Conservation (phyloP, 2,797 vertebrate species). For the Rhynchonycteris naso region DNA sequence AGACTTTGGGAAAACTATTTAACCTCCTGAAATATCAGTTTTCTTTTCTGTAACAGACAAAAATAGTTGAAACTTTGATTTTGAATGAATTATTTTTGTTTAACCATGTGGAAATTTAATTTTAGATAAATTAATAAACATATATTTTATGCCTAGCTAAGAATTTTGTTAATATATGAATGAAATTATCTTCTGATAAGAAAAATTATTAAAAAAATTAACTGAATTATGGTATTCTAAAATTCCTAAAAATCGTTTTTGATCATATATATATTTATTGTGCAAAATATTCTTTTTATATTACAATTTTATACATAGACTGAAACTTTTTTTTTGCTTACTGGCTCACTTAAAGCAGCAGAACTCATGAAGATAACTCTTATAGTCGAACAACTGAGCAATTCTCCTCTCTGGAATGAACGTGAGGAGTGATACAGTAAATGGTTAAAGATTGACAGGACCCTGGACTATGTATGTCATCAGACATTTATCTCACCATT, state of each 20-base stretch:
- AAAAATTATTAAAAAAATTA: not conserved
- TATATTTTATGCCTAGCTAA: not conserved
- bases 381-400: not conserved
- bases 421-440: constrained; percentile 19
- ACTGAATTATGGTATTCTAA: not conserved
- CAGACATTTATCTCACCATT: constrained; percentile 77
- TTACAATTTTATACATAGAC: not conserved
- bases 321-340: not conserved
- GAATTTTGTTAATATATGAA: not conserved
- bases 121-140: not conserved
- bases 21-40: not conserved
- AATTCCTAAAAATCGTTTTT: not conserved
- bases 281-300: not conserved
- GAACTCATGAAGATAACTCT: not conserved
- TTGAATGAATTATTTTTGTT: not conserved
- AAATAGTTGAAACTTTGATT: not conserved
- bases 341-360: not conserved
- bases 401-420: not conserved
- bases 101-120: not conserved
- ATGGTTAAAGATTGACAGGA: constrained; percentile 19
- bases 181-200: not conserved
- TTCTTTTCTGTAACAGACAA: not conserved
- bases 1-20: not conserved
- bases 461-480: constrained; percentile 51
- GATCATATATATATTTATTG: not conserved